Evolutionary conservation across 2,113 vertebrate genomes (phyloP), one percentile per base, ranked within the genome.

Genomic region (Microcebus lehilahytsara): DNA sequence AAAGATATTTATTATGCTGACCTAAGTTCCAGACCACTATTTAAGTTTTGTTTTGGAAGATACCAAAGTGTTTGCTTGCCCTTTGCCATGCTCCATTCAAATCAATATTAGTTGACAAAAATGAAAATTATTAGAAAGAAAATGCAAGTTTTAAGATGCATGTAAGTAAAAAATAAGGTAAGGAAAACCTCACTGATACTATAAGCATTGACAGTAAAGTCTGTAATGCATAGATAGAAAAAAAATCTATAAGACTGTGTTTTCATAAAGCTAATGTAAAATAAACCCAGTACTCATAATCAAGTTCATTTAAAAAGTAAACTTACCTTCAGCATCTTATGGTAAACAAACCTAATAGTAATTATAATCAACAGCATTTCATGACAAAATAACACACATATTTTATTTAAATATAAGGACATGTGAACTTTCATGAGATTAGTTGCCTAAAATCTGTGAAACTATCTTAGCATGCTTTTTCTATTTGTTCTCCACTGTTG

Each of bases 221-320:
- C 3, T 77, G 0, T 53, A 80, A 4, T 30, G 5, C 22, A 40
- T 42, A 78, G 32, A 0, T 62, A 58, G 23, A 60, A 85, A 78
- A 78, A 56, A 74, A 49, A 79, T 74, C 19, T 69, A 4, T 49
- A 80, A 83, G 56, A 64, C 17, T 58, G 11, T 77, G 14, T 89
- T 72, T 93, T 85, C 51, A 80, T 25, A 64, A 83, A 6, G 10
- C 53, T 71, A 80, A 78, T 74, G 23, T 75, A 93, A 95, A 93
- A 93, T 67, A 85, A 92, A 89, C 9, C 20, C 40, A 53, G 13
- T 53, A 81, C 6, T 88, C 46, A 90, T 69, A 87, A 91, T 34
- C 19, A 66, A 89, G 27, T 79, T 90, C 58, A 67, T 67, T 83
- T 93, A 85, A 90, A 96, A 94, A 66, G 81, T 93, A 87, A 84